Evolutionary conservation across 2,113 vertebrate genomes (phyloP).

Genomic region (Oxygymnocypris stewartii): DNA sequence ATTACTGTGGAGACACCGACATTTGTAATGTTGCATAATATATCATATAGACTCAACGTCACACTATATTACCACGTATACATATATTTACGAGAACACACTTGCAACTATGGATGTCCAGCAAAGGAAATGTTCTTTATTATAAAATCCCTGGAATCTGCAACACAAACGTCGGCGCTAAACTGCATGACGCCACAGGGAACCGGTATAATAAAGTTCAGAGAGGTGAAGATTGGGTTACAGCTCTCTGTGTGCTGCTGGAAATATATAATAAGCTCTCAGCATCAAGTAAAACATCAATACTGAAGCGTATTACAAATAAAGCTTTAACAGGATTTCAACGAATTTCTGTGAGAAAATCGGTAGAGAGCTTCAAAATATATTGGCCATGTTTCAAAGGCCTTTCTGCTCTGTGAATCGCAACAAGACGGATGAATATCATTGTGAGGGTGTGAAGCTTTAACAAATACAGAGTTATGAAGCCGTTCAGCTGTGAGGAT

Average conservation of each 20-base stretch:
- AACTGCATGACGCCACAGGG: slow-evolving; percentile 63
- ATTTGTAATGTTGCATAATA: background rate
- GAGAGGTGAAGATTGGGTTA: slow-evolving; percentile 50
- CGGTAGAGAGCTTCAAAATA: slow-evolving; percentile 61
- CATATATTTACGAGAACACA: background rate
- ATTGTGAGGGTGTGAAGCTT: slow-evolving; percentile 31
- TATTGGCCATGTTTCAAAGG: slow-evolving; percentile 64
- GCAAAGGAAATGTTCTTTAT: background rate
- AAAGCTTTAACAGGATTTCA: slow-evolving; percentile 48
- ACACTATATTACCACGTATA: background rate
- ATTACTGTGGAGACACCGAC: background rate
- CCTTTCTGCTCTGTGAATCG: slow-evolving; percentile 54
- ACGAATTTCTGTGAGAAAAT: slow-evolving; percentile 58
- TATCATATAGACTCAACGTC: slow-evolving; percentile 1
- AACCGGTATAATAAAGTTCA: slow-evolving; percentile 66
- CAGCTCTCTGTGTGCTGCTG: slow-evolving; percentile 54
- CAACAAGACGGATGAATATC: slow-evolving; percentile 55
- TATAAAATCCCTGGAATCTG: background rate
- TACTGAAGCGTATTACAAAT: slow-evolving; percentile 61
- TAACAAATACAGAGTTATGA: slow-evolving; percentile 14
- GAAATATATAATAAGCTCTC: slow-evolving; percentile 57
- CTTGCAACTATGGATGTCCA: background rate
- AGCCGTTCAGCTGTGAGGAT: background rate
- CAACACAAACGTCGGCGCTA: slow-evolving; percentile 52
- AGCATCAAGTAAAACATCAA: slow-evolving; percentile 61